Percentiles rank a stretch among this genome's conserved stretches.
These are phyloP conservation scores for Puma concolor DNA, from an alignment of 2,113 vertebrate genomes.

Conservation along the genomic window DNA sequence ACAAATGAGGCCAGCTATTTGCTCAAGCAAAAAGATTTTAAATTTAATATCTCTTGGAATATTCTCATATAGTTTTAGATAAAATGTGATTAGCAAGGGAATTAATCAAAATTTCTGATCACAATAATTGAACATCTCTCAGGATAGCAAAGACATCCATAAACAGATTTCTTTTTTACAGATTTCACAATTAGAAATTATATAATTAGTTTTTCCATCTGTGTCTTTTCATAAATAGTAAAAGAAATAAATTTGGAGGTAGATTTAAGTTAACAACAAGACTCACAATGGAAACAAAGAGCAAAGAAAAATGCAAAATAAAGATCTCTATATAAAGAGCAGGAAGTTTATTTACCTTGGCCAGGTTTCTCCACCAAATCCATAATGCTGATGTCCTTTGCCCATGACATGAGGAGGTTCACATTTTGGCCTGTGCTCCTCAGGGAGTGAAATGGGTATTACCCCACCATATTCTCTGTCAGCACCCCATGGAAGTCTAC, in stretches of 20 bases:
- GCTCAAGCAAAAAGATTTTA: conserved; percentile 26
- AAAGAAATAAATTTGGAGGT: not conserved
- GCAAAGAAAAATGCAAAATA: not conserved
- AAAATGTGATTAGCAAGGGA: conserved; percentile 14
- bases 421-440: conserved; percentile 70
- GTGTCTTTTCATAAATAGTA: conserved; percentile 34
- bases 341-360: conserved; percentile 72
- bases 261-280: not conserved
- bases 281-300: not conserved
- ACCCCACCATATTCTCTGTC: conserved; percentile 69
- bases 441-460: conserved; percentile 50
- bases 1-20: conserved; percentile 39
- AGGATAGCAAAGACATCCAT: conserved; percentile 8
- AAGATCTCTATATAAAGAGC: not conserved
- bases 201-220: conserved; percentile 17
- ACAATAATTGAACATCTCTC: conserved; percentile 28
- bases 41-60: conserved; percentile 30
- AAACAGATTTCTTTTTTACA: not conserved
- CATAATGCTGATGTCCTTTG: conserved; percentile 80
- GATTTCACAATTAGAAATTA: conserved; percentile 43
- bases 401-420: conserved; percentile 67
- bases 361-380: conserved; percentile 78
- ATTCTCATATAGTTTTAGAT: conserved; percentile 34
- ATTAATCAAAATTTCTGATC: conserved; percentile 53
- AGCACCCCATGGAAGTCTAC: conserved; percentile 65